Percentiles rank a stretch among this genome's conserved stretches.
phyloP scores from a whole-genome alignment of 2,888 invertebrate genomes.

The Sarcophaga rosellei region DNA sequence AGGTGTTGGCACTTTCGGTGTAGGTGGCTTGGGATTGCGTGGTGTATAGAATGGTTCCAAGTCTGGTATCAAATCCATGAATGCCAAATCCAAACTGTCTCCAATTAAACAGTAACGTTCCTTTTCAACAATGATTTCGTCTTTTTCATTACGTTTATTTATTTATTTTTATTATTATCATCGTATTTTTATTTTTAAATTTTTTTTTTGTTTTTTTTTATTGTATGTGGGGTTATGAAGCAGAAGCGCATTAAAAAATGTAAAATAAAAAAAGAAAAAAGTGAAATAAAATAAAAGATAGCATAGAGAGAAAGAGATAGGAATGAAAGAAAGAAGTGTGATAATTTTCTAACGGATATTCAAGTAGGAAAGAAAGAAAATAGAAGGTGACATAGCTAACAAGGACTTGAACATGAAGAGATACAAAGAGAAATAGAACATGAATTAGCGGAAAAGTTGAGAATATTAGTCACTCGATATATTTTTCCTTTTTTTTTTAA shows the following conservation, averaged over 20 bases:
- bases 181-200: neutral
- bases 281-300: conserved; percentile 51
- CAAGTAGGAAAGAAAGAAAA: conserved; percentile 30
- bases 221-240: conserved; percentile 69
- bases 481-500: neutral
- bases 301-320: conserved; percentile 36
- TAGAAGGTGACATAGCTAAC: neutral
- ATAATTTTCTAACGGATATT: conserved; percentile 28
- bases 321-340: conserved; percentile 12
- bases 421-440: conserved; percentile 1
- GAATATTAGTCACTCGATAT: conserved; percentile 39
- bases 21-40: conserved; percentile 81
- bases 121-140: conserved; percentile 93
- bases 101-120: conserved; percentile 96
- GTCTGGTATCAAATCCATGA: conserved; percentile 89
- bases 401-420: neutral
- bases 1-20: conserved; percentile 79
- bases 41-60: conserved; percentile 82
- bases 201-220: conserved; percentile 49
- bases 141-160: conserved; percentile 80
- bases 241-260: conserved; percentile 69
- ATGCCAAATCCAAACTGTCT: conserved; percentile 96
- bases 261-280: conserved; percentile 48
- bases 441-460: conserved; percentile 41
- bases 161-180: conserved; percentile 46